Evolutionary conservation across 1,140 invertebrate species (phyloP), one percentile per base, ranked within the genome.

Genomic region (Musca vetustissima): DNA sequence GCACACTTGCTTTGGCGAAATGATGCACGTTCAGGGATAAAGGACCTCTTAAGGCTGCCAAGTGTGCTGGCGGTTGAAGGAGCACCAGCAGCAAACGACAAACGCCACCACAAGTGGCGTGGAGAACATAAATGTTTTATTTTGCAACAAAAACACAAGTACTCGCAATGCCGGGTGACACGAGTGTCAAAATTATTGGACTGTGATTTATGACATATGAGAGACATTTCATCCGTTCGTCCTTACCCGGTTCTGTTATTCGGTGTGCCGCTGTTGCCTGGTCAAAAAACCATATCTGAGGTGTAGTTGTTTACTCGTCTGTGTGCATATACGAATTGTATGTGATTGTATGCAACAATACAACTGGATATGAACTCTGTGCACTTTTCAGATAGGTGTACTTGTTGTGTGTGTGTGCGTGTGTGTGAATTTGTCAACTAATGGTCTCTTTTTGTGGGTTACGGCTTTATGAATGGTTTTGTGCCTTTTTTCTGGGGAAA

Each of bases 131-230:
- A 57, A 24, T 57, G 53, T 57, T 57, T 55, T 24, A 43, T 55
- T 55, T 61, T 9, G 32, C 14, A 25, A 61, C n/a, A 59, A 61
- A 11, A 61, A 61, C 4, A 25, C 28, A 36, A 61, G 28, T 19
- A 24, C 28, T 19, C 19, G 17, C 6, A 43, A 36, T 19, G 36
- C 17, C 19, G 57, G 36, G 57, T 61, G 57, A 61, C 57, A 61
- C 57, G 19, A 61, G 57, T 61, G 57, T 61, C 57, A 61, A 36
- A 61, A 61, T 21, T 61, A 43, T 61, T 61, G 57, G 57, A 61
- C 57, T 61, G 57, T 61, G 57, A 61, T 61, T 61, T 61, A 61
- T 61, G 57, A 36, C 17, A 61, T 61, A 4, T 61, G 57, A 17
- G 57, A 17, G 57, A 61, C 57, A 61, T 61, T 61, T 36, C 36